Evolutionary conservation across 2,888 invertebrate species (phyloP).

Genomic region (Euphydryas editha): DNA sequence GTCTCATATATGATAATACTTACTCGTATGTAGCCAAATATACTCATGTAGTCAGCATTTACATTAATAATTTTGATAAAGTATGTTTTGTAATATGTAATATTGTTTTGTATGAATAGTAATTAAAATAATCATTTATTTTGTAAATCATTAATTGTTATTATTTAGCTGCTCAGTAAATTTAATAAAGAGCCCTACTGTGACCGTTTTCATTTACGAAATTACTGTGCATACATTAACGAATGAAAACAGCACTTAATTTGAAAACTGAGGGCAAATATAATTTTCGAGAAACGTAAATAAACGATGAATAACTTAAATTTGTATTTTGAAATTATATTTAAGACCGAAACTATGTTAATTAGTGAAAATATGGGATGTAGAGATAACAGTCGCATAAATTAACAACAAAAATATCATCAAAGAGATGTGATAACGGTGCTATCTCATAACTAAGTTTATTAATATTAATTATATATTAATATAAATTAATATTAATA

Average conservation of each 20-base stretch:
- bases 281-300: not conserved
- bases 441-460: not conserved
- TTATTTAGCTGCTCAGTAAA: not conserved
- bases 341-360: not conserved
- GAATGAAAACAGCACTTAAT: slow-evolving; percentile 10
- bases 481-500: no score
- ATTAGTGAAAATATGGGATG: not conserved
- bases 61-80: not conserved
- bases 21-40: no score
- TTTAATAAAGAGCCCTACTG: slow-evolving; percentile 3
- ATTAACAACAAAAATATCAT: not conserved
- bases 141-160: not conserved
- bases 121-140: not conserved
- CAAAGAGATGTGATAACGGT: not conserved
- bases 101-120: not conserved
- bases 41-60: no score
- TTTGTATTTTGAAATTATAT: slow-evolving; percentile 9
- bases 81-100: not conserved
- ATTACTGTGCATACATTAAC: slow-evolving; percentile 19
- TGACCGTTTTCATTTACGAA: slow-evolving; percentile 16
- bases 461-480: no score
- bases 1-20: not conserved
- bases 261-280: slow-evolving; percentile 11
- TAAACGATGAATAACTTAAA: slow-evolving; percentile 14
- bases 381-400: not conserved